Base-by-base conservation (phyloP, 2,797 vertebrate species). In the Rhodeus uyekii region DNA sequence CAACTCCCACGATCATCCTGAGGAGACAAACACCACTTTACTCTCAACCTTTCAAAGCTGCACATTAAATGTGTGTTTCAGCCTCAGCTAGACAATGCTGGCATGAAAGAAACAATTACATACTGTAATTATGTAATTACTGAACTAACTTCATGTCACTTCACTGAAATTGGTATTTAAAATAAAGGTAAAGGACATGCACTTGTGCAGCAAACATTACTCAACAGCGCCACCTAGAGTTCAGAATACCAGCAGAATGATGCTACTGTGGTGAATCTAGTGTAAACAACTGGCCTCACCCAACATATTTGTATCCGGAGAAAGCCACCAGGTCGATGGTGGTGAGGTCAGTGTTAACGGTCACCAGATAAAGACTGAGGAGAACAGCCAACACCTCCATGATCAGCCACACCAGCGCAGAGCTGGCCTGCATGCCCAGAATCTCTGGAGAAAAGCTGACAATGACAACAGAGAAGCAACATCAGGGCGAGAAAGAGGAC, bases 301-400 rank as follows among this genome's bases (percentile, higher is more conserved):
- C 97, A 0, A 98, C 96, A 9, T 98, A 98, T 93, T 98, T 98
- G 90, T 98, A 98, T 61, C 97, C 97, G 22, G 96, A 91, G 87
- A 97, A 97, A 38, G 97, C 97, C 18, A 98, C 89, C 65, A 98
- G 93, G 89, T 98, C 97, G 0, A 98, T 95, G 53, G 97, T 97
- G 48, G 96, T 97, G 80, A 98, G 96, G 90, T 97, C 96, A 0
- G 97, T 96, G 92, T 95, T 96, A 19, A 96, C 93, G 0, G 96
- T 96, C 39, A 96, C 93, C 5, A 98, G 92, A 87, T 98, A 98
- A 77, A 98, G 96, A 1, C 96, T 96, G 76, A 98, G 92, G 60
- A 98, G 93, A 63, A 96, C 91, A 0, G 92, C 95, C 67, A 97
- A 87, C 64, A 98, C 96, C 84, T 98, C 97, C 83, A 97, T 92